Evolutionary conservation across 2,113 vertebrate species (phyloP).

Genomic region (Pycnonotus jocosus): DNA sequence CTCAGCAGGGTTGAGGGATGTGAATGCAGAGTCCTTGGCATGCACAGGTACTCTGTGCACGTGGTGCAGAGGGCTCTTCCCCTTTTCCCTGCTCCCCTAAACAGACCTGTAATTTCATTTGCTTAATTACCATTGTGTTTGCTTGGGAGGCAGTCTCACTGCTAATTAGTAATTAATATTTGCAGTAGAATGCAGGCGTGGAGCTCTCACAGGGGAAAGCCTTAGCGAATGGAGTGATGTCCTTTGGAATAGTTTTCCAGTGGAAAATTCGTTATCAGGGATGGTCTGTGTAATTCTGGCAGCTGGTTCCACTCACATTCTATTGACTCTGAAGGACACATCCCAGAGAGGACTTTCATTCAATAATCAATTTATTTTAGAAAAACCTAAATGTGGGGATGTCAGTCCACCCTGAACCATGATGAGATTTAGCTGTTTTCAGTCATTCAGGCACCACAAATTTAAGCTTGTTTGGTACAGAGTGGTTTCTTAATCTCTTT

Average conservation of each 20-base stretch:
- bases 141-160: neutral
- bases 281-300: neutral
- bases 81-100: neutral
- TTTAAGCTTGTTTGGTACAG: neutral
- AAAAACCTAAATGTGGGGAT: neutral
- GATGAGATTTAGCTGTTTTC: neutral
- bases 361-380: neutral
- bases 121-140: slow-evolving; percentile 9
- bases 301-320: neutral
- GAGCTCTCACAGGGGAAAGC: neutral
- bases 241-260: neutral
- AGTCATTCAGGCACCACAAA: neutral
- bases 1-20: neutral
- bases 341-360: neutral
- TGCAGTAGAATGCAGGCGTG: neutral
- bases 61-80: neutral
- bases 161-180: slow-evolving; percentile 20
- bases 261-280: neutral
- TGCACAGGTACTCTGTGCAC: neutral
- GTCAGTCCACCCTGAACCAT: neutral
- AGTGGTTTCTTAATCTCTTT: neutral
- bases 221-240: neutral
- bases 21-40: neutral
- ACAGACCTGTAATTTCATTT: neutral
- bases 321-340: neutral